phyloP scores from a whole-genome alignment of 2,888 invertebrate genomes.

The Autographa pulchrina region DNA sequence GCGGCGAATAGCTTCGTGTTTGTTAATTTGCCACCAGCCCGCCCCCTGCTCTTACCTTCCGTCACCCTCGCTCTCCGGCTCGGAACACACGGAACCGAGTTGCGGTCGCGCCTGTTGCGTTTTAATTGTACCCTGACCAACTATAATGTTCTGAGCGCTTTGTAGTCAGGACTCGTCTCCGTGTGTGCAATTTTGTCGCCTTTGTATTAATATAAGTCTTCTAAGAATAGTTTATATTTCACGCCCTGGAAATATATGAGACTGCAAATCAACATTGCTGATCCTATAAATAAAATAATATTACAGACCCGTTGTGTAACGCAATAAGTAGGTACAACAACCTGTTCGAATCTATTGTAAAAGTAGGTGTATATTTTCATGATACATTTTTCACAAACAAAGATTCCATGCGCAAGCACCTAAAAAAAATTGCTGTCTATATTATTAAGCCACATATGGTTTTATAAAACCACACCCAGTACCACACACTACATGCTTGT shows the following conservation, averaged over 20 bases:
- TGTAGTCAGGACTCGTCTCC: constrained; percentile 30
- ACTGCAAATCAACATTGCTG: neutral
- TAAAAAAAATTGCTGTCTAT: neutral
- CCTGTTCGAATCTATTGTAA: neutral
- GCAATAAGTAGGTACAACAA: neutral
- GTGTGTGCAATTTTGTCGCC: constrained; percentile 35
- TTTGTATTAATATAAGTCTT: constrained; percentile 20
- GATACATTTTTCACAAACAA: no score
- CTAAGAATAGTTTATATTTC: constrained; percentile 10
- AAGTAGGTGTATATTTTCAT: no score
- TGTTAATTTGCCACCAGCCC: constrained; percentile 69
- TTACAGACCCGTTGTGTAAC: neutral
- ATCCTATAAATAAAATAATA: neutral
- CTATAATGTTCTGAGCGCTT: constrained; percentile 47
- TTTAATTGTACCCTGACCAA: constrained; percentile 64
- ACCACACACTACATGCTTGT: neutral
- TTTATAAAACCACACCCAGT: neutral
- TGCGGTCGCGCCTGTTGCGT: constrained; percentile 69
- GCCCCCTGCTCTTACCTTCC: constrained; percentile 34
- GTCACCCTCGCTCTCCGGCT: constrained; percentile 20
- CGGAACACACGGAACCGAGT: constrained; percentile 41
- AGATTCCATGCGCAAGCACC: no score
- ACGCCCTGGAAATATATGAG: no score
- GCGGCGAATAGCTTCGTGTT: constrained; percentile 63
- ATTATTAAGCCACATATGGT: neutral